A percentile compares a stretch with the other conserved stretches of the same genome.
Evolutionary conservation across 2,113 vertebrate species (phyloP).

Genomic region (Leuciscus idus): DNA sequence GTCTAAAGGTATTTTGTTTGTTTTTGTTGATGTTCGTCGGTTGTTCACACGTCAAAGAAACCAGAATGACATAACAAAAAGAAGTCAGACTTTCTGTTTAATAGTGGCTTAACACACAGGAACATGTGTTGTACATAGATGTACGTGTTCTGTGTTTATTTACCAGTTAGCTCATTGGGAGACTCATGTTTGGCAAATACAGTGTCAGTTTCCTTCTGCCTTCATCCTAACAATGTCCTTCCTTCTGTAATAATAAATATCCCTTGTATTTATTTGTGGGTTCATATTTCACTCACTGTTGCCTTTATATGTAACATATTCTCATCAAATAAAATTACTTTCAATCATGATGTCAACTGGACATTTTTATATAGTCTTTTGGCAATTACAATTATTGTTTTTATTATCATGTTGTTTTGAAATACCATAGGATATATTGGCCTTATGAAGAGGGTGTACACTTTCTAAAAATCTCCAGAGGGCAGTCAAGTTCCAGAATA

Average conservation of each 20-base stretch:
- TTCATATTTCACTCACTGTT: slow-evolving; percentile 45
- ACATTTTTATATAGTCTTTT: not conserved
- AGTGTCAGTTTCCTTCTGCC: not conserved
- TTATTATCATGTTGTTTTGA: not conserved
- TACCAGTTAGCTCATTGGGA: slow-evolving; percentile 2
- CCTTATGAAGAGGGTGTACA: not conserved
- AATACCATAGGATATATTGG: not conserved
- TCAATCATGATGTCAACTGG: not conserved
- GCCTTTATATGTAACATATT: slow-evolving; percentile 39
- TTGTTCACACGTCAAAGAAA: not conserved
- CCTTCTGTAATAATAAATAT: slow-evolving; percentile 44
- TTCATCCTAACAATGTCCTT: slow-evolving; percentile 17
- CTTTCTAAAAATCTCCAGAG: slow-evolving; percentile 1
- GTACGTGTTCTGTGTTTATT: slow-evolving; percentile 24
- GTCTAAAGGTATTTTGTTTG: slow-evolving; percentile 6
- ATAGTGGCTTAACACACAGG: slow-evolving; percentile 27
- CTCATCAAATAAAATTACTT: slow-evolving; percentile 48
- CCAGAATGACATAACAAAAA: slow-evolving; percentile 14
- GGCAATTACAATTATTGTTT: not conserved
- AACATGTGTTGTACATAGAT: slow-evolving; percentile 17
- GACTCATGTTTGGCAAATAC: slow-evolving; percentile 26
- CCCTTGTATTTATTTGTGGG: slow-evolving; percentile 57
- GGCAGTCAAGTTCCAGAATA: slow-evolving; percentile 23
- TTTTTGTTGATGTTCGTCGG: not conserved
- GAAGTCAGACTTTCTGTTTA: slow-evolving; percentile 12